phyloP scores from a whole-genome alignment of 2,888 invertebrate species.

The Meteorus cinctellus region DNA sequence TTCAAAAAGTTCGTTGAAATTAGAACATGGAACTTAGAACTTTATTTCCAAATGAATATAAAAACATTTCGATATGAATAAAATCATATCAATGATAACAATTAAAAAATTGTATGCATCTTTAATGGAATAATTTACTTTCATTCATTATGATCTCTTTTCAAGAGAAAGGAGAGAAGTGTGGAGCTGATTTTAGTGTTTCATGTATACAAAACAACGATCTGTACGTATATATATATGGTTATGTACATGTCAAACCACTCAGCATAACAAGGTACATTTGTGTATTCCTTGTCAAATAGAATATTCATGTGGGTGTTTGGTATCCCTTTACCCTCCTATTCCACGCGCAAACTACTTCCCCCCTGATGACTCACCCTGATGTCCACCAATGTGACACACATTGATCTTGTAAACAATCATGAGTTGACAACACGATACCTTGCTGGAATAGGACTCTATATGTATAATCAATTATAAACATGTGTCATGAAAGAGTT shows the following conservation, averaged over 20 bases:
- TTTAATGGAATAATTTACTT: neutral
- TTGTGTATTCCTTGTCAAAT: conserved; percentile 5
- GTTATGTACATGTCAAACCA: neutral
- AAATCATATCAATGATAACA: no score
- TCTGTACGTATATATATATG: neutral
- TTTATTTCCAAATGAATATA: no score
- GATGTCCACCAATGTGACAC: conserved; percentile 7
- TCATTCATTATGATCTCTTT: neutral
- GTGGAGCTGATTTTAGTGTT: neutral
- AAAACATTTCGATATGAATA: no score
- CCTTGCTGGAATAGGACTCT: conserved; percentile 6
- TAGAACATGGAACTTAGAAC: no score
- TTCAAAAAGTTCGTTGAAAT: no score
- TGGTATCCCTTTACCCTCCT: neutral
- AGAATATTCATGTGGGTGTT: conserved; percentile 32
- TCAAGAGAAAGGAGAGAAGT: neutral
- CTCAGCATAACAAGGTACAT: conserved; percentile 11
- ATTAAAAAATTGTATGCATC: no score
- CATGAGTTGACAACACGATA: conserved; percentile 22
- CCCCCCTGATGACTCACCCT: neutral
- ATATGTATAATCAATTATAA: neutral
- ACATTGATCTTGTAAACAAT: conserved; percentile 38
- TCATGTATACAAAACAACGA: neutral
- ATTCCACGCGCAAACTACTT: neutral
- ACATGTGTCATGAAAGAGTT: neutral